These are phyloP conservation scores for Lithophane semibrunnea DNA, from an alignment of 2,888 invertebrate genomes.

Conservation along the genomic window DNA sequence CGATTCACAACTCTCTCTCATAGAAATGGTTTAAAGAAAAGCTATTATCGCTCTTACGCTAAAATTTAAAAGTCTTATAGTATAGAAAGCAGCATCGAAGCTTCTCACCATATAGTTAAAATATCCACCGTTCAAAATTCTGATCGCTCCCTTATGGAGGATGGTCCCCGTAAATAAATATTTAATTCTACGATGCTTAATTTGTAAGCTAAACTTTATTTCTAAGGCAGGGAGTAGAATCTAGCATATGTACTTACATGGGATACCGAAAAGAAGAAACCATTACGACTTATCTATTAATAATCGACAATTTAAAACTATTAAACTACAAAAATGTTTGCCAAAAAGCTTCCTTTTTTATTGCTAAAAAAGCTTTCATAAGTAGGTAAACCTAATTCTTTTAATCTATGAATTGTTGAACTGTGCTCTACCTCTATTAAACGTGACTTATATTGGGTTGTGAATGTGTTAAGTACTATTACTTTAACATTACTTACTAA, in stretches of 20 bases:
- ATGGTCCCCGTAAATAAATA: constrained; percentile 87
- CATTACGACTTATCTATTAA: constrained; percentile 74
- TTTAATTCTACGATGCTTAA: constrained; percentile 79
- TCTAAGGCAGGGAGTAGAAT: constrained; percentile 85
- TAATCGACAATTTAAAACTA: constrained; percentile 84
- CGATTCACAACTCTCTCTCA: constrained; percentile 85
- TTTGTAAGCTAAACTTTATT: constrained; percentile 77
- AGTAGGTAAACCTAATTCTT: constrained; percentile 74
- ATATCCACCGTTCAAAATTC: constrained; percentile 78
- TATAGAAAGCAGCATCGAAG: constrained; percentile 82
- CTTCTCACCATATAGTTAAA: constrained; percentile 74
- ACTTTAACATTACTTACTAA: constrained; percentile 71
- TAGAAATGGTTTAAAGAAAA: constrained; percentile 77
- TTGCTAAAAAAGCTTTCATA: constrained; percentile 88
- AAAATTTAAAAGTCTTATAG: constrained; percentile 81
- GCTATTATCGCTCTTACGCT: constrained; percentile 77
- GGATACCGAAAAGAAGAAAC: constrained; percentile 78
- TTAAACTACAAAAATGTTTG: constrained; percentile 81
- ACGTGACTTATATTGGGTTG: constrained; percentile 76
- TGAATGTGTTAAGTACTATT: constrained; percentile 72
- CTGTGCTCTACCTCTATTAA: constrained; percentile 82
- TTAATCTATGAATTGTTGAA: constrained; percentile 81
- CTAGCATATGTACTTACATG: constrained; percentile 81
- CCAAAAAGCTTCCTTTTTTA: constrained; percentile 85
- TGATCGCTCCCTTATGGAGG: constrained; percentile 85